Base-by-base conservation (phyloP, 2,888 invertebrate genomes). In the Yponomeuta malinellus region DNA sequence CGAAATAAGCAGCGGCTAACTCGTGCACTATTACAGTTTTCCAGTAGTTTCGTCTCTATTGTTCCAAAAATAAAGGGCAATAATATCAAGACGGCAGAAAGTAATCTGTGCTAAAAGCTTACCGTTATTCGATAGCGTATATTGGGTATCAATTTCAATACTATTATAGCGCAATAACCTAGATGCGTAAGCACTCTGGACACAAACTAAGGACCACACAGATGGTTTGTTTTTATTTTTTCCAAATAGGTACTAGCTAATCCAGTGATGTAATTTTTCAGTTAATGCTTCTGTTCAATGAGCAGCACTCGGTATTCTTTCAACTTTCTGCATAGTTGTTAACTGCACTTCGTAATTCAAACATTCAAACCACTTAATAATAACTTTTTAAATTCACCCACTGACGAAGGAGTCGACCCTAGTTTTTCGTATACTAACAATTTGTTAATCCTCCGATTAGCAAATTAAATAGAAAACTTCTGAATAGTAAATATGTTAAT, bases 141-240 rank as follows among this genome's bases (percentile, higher is more conserved):
- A 78, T 80, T 79, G 78, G 75, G 75, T 82, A 84, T 86, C 81
- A 79, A 82, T 84, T 81, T 78, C 83, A 83, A 80, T 83, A 79
- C 78, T 75, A 79, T 80, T 81, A 76, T 80, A 81, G 83, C 79
- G 82, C 83, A 84, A 86, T 88, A 89, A 87, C 87, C 87, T 85
- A 85, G 84, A 88, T 85, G 86, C 85, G 86, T 85, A 83, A 71
- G 83, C 87, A 88, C 89, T 89, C 84, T 87, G 81, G 84, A 84
- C 85, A 65, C 33, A 65, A 65, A 65, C 65, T 29, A 12, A 12
- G 4, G 10, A 33, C 29, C 10, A 65, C 31, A 29, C 12, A 65
- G 65, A 65, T 23, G 5, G 31, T 65, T 10, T 10, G n/a, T 29
- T 64, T 23, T 10, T 4, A 10, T 9, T 31, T 12, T 65, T 29